Conservation (phyloP, 2,888 invertebrate genomes). For the Parasteatoda lunata region DNA sequence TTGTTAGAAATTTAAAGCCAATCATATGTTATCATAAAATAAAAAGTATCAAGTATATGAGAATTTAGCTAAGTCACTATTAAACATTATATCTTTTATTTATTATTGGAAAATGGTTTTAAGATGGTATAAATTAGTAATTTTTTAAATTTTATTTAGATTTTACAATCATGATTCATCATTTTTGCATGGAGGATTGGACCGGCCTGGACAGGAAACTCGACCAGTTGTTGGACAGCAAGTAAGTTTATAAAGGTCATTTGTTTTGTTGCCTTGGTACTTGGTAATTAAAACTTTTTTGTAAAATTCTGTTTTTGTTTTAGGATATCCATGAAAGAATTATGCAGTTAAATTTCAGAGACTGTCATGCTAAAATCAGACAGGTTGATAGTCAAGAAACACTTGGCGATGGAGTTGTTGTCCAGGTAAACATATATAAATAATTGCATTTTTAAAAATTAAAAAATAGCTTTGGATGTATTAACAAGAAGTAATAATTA, state of each 20-base stretch:
- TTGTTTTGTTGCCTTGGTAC: background rate
- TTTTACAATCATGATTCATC: slow-evolving; percentile 97
- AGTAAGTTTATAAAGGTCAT: slow-evolving; percentile 18
- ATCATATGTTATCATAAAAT: background rate
- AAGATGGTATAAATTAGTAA: background rate
- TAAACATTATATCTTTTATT: background rate
- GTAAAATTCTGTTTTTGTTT: slow-evolving; percentile 31
- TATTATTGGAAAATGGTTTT: background rate
- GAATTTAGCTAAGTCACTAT: background rate
- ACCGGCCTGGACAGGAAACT: slow-evolving; percentile 82
- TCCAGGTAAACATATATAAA: slow-evolving; percentile 80
- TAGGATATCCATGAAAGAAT: slow-evolving; percentile 97
- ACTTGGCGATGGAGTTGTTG: slow-evolving; percentile 93
- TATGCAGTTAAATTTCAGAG: slow-evolving; percentile 93
- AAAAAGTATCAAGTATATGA: background rate
- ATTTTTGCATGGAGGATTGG: slow-evolving; percentile 94
- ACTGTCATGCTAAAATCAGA: slow-evolving; percentile 97
- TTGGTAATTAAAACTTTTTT: too few relatives aligned
- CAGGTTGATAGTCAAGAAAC: slow-evolving; percentile 97
- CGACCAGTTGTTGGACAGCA: slow-evolving; percentile 88
- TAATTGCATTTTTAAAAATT: too few relatives aligned
- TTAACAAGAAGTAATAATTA: too few relatives aligned
- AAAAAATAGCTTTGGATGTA: too few relatives aligned
- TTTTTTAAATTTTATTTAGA: slow-evolving; percentile 76
- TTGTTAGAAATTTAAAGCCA: background rate